A percentile compares a stretch with the other conserved stretches of the same genome.
These are phyloP conservation scores for Eudorcas thomsonii DNA, from an alignment of 2,113 vertebrate species.

Conservation along the genomic window DNA sequence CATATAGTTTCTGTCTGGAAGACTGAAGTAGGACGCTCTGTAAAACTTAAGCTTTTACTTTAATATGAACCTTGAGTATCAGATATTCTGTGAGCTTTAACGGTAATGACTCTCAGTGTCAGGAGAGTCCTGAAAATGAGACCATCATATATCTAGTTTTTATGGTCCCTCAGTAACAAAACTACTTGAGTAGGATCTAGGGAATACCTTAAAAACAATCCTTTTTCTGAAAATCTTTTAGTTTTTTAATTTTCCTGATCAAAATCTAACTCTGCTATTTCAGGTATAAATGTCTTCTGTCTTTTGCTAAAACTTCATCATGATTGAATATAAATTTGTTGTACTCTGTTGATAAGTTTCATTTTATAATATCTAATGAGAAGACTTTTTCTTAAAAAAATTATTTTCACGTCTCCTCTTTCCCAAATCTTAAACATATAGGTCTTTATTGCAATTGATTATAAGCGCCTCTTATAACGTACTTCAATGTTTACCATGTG, in stretches of 20 bases:
- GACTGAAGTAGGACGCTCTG: neutral
- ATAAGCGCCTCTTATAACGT: neutral
- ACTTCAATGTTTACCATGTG: slow-evolving; percentile 26
- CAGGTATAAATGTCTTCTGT: neutral
- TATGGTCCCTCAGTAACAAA: neutral
- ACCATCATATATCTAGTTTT: neutral
- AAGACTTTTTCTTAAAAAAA: slow-evolving; percentile 18
- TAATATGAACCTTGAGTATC: neutral
- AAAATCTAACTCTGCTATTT: neutral
- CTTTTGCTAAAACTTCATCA: slow-evolving; percentile 20
- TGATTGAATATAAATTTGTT: neutral
- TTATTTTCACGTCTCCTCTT: neutral
- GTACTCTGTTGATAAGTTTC: neutral
- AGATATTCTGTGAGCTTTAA: neutral
- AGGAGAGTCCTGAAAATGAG: slow-evolving; percentile 14
- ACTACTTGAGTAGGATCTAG: neutral
- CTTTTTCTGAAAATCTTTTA: neutral
- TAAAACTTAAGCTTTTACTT: slow-evolving; percentile 8
- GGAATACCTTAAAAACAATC: neutral
- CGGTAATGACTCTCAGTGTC: neutral
- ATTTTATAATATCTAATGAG: neutral
- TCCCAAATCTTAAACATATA: slow-evolving; percentile 3
- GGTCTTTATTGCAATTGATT: slow-evolving; percentile 20
- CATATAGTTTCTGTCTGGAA: neutral
- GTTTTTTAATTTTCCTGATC: neutral